Base-by-base conservation (phyloP, 2,797 vertebrate species). In the Poecilia velifera region DNA sequence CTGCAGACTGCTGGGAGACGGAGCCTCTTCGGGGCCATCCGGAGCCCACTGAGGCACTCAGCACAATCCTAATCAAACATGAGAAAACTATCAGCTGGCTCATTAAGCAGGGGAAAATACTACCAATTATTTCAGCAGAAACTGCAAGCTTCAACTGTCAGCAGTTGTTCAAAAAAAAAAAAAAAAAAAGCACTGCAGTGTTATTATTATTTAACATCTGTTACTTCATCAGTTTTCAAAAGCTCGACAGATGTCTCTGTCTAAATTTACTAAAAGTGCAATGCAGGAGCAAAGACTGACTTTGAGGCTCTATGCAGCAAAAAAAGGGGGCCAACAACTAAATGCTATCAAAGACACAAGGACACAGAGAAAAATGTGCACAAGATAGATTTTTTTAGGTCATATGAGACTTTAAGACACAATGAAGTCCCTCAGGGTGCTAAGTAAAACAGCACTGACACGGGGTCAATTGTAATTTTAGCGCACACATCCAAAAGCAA, bases 381-480 rank as follows among this genome's bases (percentile, higher is more conserved):
- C 79, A 57, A 74, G 78, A 94, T 92, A 28, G 91, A 93, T 87
- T 86, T 43, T 82, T 84, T 91, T 91, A 92, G 91, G 92, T 95
- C 92, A 91, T 83, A 90, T 55, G 85, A 95, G 89, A 90, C 86
- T 91, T 86, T 84, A 84, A 93, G 45, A 94, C 78, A 78, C 89
- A 79, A 73, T 1, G 16, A 68, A 20, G 82, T 92, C 92, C 92
- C 91, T 88, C 25, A 79, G 91, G 92, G 88, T 55, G n/a, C 55
- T 2, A 76, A 75, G 78, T 86, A 88, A 90, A 93, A 89, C 92
- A 82, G 75, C 91, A 85, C 85, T 94, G 94, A 95, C 95, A 94
- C 85, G 36, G 92, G 93, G 95, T 95, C 95, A 95, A 94, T 94
- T 94, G 93, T 94, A 95, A 95, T 96, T 93, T 92, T 87, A 91